Percentiles rank a stretch among this genome's conserved stretches.
These are phyloP conservation scores for Dendrolimus punctatus DNA, from an alignment of 1,140 invertebrate species.

Conservation along the genomic window DNA sequence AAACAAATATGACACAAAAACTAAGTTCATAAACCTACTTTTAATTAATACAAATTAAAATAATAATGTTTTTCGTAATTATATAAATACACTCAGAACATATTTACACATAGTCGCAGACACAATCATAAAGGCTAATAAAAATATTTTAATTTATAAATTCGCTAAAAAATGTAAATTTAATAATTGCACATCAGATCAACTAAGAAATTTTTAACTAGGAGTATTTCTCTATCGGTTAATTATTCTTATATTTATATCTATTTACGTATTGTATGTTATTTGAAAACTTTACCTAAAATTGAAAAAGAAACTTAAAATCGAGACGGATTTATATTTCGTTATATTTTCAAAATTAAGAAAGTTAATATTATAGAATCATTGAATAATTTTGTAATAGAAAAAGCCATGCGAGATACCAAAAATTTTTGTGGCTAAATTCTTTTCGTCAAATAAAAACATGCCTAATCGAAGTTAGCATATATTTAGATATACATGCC, in stretches of 20 bases:
- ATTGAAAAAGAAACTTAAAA: conserved; percentile 36
- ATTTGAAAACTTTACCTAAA: conserved; percentile 39
- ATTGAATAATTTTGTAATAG: too few species aligned
- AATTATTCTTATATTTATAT: conserved; percentile 56
- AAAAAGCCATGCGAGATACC: conserved; percentile 57
- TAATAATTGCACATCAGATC: conserved; percentile 52
- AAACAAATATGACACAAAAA: conserved; percentile 30
- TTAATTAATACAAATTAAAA: conserved; percentile 38
- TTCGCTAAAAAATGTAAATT: conserved; percentile 54
- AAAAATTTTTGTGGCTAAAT: conserved; percentile 19
- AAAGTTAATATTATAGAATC: conserved; percentile 11
- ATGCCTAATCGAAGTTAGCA: conserved; percentile 18
- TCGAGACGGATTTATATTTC: conserved; percentile 51
- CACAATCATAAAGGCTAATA: conserved; percentile 28
- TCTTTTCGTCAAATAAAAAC: not conserved
- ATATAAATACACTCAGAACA: conserved; percentile 53
- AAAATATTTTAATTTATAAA: conserved; percentile 57
- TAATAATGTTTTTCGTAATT: conserved; percentile 14
- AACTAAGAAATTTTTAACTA: conserved; percentile 56
- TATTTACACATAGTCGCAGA: conserved; percentile 61
- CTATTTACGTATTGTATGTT: conserved; percentile 64
- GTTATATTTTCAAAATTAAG: conserved; percentile 32
- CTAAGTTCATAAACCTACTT: conserved; percentile 11
- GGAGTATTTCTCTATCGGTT: conserved; percentile 52
- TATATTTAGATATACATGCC: conserved; percentile 58